Conservation (phyloP, 2,113 vertebrate genomes). For the Calyptommatus sinebrachiatus region DNA sequence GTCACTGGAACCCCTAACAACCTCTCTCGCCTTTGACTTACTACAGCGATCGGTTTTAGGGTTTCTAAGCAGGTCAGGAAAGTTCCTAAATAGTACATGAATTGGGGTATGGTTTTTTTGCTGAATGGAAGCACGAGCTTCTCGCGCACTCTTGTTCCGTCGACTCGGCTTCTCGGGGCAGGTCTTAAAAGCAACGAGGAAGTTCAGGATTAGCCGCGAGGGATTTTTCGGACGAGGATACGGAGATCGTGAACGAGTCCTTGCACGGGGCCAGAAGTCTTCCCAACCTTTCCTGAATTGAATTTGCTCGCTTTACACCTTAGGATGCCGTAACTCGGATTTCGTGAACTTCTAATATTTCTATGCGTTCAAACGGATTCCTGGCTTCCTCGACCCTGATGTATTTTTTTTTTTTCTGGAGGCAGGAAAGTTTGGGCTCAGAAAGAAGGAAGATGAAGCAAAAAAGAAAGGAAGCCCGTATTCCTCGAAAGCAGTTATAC, state of each 20-base stretch:
- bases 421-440: not conserved
- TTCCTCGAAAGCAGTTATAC: not conserved
- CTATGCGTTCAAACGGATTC: not conserved
- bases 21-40: slow-evolving; percentile 10
- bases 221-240: not conserved
- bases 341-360: not conserved
- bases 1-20: not conserved
- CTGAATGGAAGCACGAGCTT: not conserved
- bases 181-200: too few species aligned
- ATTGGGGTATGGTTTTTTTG: too few species aligned
- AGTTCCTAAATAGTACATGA: not conserved
- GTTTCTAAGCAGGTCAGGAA: not conserved
- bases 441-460: too few species aligned
- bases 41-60: not conserved
- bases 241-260: too few species aligned
- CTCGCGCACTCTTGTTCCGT: not conserved
- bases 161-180: accelerated
- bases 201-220: not conserved
- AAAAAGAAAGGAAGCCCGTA: accelerated
- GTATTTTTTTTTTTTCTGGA: not conserved
- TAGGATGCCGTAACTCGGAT: too few species aligned
- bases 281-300: accelerated
- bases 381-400: not conserved
- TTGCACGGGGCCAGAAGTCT: not conserved
- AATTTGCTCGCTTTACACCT: not conserved